Evolutionary conservation across 35 echinoderm and acorn worm genomes (phyloP).

Genomic region (Anneissia japonica): DNA sequence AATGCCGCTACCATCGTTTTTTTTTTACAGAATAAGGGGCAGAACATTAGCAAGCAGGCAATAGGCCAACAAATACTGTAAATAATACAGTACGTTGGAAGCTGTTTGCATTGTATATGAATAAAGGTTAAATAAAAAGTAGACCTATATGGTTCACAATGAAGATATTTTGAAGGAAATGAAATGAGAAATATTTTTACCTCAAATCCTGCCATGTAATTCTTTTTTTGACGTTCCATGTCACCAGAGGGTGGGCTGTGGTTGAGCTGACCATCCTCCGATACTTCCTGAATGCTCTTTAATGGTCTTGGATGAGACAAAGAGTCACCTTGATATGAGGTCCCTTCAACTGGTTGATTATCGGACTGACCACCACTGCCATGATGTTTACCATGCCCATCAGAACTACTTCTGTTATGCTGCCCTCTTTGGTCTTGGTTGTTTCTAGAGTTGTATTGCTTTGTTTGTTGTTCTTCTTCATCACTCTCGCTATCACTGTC

Average conservation of each 20-base stretch:
- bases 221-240: not conserved
- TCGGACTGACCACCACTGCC: not conserved
- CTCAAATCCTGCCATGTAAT: conserved; percentile 14
- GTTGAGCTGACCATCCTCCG: not conserved
- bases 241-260: not conserved
- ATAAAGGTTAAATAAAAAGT: no score
- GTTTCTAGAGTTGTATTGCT: not conserved
- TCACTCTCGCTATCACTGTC: not conserved
- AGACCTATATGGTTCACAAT: no score
- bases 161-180: no score
- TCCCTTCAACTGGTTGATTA: not conserved
- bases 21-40: no score
- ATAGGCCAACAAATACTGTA: no score
- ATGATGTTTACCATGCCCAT: not conserved
- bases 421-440: not conserved
- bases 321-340: not conserved
- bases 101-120: no score
- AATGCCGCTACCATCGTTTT: no score
- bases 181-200: no score
- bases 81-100: no score
- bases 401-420: not conserved
- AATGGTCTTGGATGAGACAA: not conserved
- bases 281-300: not conserved
- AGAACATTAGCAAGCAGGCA: no score
- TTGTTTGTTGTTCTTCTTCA: not conserved